Base-by-base conservation (phyloP, 2,888 invertebrate genomes). In the Trissolcus japonicus region DNA sequence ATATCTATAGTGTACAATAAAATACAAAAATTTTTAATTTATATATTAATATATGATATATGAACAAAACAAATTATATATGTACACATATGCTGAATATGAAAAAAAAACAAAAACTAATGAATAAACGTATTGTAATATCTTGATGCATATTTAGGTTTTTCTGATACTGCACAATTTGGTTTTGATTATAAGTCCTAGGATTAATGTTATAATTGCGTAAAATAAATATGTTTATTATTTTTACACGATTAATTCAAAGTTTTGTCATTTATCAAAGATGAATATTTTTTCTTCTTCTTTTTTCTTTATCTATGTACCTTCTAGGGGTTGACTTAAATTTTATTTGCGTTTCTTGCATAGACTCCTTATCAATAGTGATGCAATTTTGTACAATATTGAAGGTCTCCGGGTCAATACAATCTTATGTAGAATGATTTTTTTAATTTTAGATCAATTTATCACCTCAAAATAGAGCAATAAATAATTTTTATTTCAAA, bases 191-290 rank as follows among this genome's bases (percentile, higher is more conserved):
- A 53, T 65, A 72, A 72, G 43, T 66, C 60, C 61, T 74, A 51
- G 35, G 9, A 35, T 67, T 74, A 50, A 41, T 50, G 56, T 74
- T 74, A 66, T 60, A 43, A 74, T 74, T 74, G 43, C 46, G 67
- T 74, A 3, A 35, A 74, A 74, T 74, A 74, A 74, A 74, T 74
- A 61, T 67, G 51, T 66, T 74, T 74, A 61, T 67, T 74, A 66
- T 74, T 74, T 73, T 74, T 74, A 74, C 73, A 74, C 73, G 61
- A 74, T 46, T 71, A 71, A 71, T 6, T 51, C 14, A 35, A 4
- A 35, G 7, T 55, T 57, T 41, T 17, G 29, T 60, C 29, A 7
- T 17, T 60, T n/a, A n/a, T 48, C 16, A 13, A 9, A 57, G 16
- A 13, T 41, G 41, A 41, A 9, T 17, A 41, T 51, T 51, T 51